Evolutionary conservation across 2,797 vertebrate species (phyloP).

Genomic region (Propithecus deckenii): DNA sequence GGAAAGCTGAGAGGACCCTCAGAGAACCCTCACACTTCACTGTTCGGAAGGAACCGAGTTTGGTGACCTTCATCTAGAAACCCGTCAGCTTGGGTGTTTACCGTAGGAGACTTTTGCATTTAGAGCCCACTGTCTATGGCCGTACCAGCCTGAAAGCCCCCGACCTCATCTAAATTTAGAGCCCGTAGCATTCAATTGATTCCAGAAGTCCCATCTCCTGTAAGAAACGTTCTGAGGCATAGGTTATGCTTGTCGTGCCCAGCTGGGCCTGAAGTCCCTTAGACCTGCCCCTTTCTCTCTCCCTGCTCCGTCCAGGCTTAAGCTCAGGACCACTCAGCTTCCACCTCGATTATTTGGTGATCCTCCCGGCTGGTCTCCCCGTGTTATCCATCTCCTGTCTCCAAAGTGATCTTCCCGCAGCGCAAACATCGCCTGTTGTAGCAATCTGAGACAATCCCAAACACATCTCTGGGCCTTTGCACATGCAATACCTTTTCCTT

Average conservation of each 20-base stretch:
- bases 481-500: not conserved
- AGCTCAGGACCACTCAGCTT: not conserved
- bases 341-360: not conserved
- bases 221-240: not conserved
- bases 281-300: not conserved
- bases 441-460: not conserved
- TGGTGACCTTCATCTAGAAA: not conserved
- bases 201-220: not conserved
- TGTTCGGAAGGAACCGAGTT: not conserved
- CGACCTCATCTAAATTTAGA: not conserved
- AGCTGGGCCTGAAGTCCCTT: not conserved
- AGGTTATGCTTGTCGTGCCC: fast-evolving
- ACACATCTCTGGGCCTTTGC: not conserved
- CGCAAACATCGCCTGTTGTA: not conserved
- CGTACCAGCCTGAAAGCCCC: no score
- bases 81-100: not conserved
- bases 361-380: not conserved
- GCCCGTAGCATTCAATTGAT: not conserved
- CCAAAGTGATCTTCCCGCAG: not conserved
- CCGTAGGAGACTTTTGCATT: not conserved
- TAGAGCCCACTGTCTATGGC: no score
- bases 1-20: not conserved
- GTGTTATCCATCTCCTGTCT: not conserved
- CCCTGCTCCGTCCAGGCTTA: not conserved
- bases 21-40: not conserved